Conservation (phyloP, 2,888 invertebrate genomes). For the Caenorhabditis angaria region DNA sequence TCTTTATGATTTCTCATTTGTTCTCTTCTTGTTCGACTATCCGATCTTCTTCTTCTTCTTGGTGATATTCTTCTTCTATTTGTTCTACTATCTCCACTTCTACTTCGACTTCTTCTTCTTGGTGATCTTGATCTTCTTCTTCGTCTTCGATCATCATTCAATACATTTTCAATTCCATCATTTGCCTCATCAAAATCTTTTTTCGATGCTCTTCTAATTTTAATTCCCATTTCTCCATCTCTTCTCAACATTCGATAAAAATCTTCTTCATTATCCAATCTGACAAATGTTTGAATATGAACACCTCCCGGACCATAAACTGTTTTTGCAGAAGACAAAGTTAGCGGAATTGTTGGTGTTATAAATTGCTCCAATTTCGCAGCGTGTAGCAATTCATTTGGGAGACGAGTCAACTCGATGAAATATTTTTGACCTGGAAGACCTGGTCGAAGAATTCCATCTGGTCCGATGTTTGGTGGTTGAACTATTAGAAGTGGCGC, state of each 20-base stretch:
- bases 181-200: constrained; percentile 50
- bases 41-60: constrained; percentile 20
- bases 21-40: constrained; percentile 16
- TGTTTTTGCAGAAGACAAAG: constrained; percentile 55
- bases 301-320: constrained; percentile 55
- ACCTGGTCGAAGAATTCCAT: not conserved
- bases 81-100: constrained; percentile 7
- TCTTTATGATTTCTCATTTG: constrained; percentile 32
- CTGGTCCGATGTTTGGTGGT: not conserved
- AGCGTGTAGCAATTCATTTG: constrained; percentile 54
- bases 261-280: constrained; percentile 50
- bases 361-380: constrained; percentile 55
- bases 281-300: constrained; percentile 54
- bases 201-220: constrained; percentile 49
- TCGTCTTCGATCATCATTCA: constrained; percentile 11
- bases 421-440: constrained; percentile 28
- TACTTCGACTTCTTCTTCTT: constrained; percentile 19
- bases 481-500: not conserved
- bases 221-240: constrained; percentile 61
- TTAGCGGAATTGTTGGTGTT: constrained; percentile 51
- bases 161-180: constrained; percentile 77
- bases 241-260: constrained; percentile 46
- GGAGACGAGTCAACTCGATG: constrained; percentile 59
- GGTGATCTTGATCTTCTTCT: constrained; percentile 20
- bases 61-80: not conserved